Base-by-base conservation (phyloP, 2,113 vertebrate species). In the Hipposideros armiger region DNA sequence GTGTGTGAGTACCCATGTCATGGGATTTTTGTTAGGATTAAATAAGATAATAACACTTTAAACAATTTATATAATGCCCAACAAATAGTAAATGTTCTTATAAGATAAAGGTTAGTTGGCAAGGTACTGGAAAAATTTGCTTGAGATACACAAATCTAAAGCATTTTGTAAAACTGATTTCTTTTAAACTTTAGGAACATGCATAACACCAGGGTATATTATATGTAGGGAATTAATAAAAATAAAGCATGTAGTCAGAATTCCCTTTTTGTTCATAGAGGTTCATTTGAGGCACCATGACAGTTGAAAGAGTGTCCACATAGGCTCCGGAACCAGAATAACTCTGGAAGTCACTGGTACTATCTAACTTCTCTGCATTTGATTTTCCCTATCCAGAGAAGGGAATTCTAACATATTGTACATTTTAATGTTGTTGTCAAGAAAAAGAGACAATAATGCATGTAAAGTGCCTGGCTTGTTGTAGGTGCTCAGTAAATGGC, bases 161-260 rank as follows among this genome's bases (percentile, higher is more conserved):
- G 24, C 60, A 72, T 96, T 87, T 93, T 91, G 22, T 19, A 93
- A 78, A 95, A 72, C 5, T 56, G 3, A 45, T 90, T 90, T 90
- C 52, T 24, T 58, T 70, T 90, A 89, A 73, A 84, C 19, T 92
- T 86, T 32, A 83, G 56, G 87, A 88, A 85, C 52, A 91, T 56
- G 40, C 7, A 45, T 95, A 74, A 84, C 36, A 40, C 66, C 84
- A 40, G 36, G 22, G 7, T 74, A 70, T 77, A 42, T 78, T 64
- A 60, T 50, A 60, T 54, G 9, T 70, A 78, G 78, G 40, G 91
- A 50, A 60, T 58, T 50, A 93, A 85, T 70, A 93, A 72, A 95
- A 90, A 56, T 47, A 72, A 72, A 93, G 62, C 26, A 62, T 88
- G 87, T 87, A 64, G 66, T 72, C n/a, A 87, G 30, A 90, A 86